Evolutionary conservation across 1,140 invertebrate genomes (phyloP), one percentile per base, ranked within the genome.

Genomic region (Ips typographus): DNA sequence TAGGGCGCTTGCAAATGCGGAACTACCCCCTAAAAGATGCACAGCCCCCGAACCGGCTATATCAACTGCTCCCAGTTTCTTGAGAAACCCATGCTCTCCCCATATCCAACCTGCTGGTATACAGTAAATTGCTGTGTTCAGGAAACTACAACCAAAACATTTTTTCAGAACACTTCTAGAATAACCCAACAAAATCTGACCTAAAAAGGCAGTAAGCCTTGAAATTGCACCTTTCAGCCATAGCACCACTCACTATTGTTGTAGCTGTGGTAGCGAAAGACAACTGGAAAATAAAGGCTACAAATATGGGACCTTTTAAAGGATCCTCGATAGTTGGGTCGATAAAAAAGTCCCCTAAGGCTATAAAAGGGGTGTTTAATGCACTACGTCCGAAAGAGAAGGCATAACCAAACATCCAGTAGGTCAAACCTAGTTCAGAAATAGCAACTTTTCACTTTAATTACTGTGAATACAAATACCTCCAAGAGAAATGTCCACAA

Each of bases 341-440:
- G 1, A 91, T 78, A 44, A 89, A 84, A 80, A 90, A 90, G 74
- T 90, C 89, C 1, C 91, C 90, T 1, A 89, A 80, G 0, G 88
- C 93, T 74, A 90, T 85, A 73, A 90, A 91, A 65, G 89, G 85
- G 80, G 93, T 95, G 0, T 85, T 89, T 1, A 84, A 80, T 0
- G 84, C 75, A 39, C 87, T 86, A 6, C 87, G 83, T 1, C 95
- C 95, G 75, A 96, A 98, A 58, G 93, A 95, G 76, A 98, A 85
- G 0, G 91, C 94, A 80, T 94, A 98, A 0, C 95, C 96, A 77
- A 97, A 96, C 36, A 94, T 85, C 95, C 95, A 98, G 81, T 97
- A 98, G 0, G 94, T 95, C 2, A 96, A 78, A 59, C 94, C 85
- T 85, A 58, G 52, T 51, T 55, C 3, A 42, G 57, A 36, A 58